These are phyloP conservation scores for Alligator sinensis DNA, from an alignment of 2,113 vertebrate genomes.

Conservation along the genomic window DNA sequence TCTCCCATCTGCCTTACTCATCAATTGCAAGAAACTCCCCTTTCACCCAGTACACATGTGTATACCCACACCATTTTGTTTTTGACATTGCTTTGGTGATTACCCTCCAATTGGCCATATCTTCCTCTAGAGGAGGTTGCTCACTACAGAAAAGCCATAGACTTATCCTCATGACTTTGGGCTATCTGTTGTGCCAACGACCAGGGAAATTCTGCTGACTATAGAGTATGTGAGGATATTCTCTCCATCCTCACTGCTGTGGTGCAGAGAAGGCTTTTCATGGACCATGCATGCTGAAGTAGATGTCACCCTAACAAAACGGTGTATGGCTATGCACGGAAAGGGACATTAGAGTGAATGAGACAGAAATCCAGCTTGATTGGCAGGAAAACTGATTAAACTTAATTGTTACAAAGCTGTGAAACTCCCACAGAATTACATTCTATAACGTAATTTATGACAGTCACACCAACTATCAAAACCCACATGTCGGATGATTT, in stretches of 20 bases:
- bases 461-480: neutral
- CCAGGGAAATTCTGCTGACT: neutral
- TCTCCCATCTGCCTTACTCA: neutral
- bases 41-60: neutral
- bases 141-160: neutral
- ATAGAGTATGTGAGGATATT: neutral
- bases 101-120: neutral
- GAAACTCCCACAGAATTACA: neutral
- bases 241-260: neutral
- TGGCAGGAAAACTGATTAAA: neutral
- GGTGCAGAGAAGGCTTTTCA: neutral
- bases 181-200: neutral
- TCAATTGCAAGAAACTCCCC: neutral
- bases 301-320: neutral
- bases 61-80: neutral
- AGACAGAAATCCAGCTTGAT: neutral
- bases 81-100: neutral
- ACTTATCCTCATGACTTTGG: neutral
- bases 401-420: neutral
- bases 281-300: fast-evolving
- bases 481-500: neutral
- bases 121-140: neutral
- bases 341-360: neutral
- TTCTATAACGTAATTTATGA: neutral
- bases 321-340: fast-evolving